Percentiles rank a stretch among this genome's conserved stretches.
phyloP scores from a whole-genome alignment of 2,113 vertebrate species.

The Antigone vipio region DNA sequence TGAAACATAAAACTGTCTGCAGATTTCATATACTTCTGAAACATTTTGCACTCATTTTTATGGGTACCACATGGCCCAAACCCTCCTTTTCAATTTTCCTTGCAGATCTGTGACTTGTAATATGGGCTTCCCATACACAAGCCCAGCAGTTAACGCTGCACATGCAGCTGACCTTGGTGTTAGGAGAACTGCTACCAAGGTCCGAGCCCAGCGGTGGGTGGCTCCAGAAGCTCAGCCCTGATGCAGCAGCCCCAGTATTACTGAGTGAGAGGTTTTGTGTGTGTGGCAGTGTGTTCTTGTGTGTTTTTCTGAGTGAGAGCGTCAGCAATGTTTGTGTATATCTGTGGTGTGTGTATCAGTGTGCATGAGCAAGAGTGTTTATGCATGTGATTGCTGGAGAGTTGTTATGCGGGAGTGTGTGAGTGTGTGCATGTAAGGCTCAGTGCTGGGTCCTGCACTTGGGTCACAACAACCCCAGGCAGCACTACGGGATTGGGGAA shows the following conservation, averaged over 20 bases:
- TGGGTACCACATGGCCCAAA: background rate
- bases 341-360: background rate
- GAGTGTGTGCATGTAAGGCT: too few relatives aligned
- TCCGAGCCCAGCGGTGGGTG: too few relatives aligned
- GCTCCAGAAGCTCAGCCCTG: too few relatives aligned
- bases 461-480: background rate
- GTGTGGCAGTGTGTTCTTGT: background rate
- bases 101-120: background rate
- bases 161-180: too few relatives aligned
- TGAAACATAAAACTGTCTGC: background rate
- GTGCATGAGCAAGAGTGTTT: background rate
- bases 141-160: background rate
- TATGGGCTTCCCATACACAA: rapidly evolving
- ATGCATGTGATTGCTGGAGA: background rate
- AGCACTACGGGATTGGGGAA: too few relatives aligned
- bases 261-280: too few relatives aligned
- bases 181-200: too few relatives aligned
- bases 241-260: too few relatives aligned
- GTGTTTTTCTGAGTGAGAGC: background rate
- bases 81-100: background rate
- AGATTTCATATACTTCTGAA: background rate
- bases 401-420: background rate
- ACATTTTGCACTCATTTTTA: background rate
- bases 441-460: too few relatives aligned
- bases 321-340: background rate